Evolutionary conservation across 2,113 vertebrate genomes (phyloP), one percentile per base, ranked within the genome.

Genomic region (Nyctibius bracteatus): DNA sequence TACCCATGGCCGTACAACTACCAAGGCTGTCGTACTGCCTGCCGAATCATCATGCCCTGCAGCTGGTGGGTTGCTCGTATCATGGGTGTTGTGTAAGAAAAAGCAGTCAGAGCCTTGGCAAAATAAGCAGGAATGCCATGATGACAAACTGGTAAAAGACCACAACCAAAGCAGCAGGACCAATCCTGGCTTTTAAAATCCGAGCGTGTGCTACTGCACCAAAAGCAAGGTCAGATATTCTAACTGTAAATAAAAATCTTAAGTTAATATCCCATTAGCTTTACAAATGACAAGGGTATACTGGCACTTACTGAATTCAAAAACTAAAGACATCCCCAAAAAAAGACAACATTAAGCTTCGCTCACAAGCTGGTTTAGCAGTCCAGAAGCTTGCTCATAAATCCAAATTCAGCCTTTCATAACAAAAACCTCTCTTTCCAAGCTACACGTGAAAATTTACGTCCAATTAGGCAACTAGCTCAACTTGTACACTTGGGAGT

Each of bases 11-110:
- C 99, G 8, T 99, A 99, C 81, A 98, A 99, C 95, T 98, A 99
- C 95, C 98, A 97, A 65, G 99, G 99, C 14, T 99, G 99, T n/a
- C 98, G 98, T 18, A 98, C 98, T 0, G 99, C 98, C 65, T 99
- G 99, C 94, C 97, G 99, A 22, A 97, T 99, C 49, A 98, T 99
- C 94, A 99, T 99, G 99, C 99, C 99, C 2, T 99, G 99, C 93
- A 98, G 98, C 97, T 99, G 99, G 99, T 99, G 99, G 99, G 98
- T 99, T 10, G 99, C 99, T 67, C 99, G 99, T 7, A 99, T 99
- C 92, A 90, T 99, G 95, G 99, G 99, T 6, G 88, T 99, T 5
- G 98, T 99, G 90, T 99, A 97, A 98, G 83, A 21, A 73, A 65
- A 43, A 10, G 55, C 31, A 25, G 47, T 43, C 21, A 6, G 43